phyloP scores from a whole-genome alignment of 92 coral and sea anemone species.

The Paragorgia papillata region DNA sequence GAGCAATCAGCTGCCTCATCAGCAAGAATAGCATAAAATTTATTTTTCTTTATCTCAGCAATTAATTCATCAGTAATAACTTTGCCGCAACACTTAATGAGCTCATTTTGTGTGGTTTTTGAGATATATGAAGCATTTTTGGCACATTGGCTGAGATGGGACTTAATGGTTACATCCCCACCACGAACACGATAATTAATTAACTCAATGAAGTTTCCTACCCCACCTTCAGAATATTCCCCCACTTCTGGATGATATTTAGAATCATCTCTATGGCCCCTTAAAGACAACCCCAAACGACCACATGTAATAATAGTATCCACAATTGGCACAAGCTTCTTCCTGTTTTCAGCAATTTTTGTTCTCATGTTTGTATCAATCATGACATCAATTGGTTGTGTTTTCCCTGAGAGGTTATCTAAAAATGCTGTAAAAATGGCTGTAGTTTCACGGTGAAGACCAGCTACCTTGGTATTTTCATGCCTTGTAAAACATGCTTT shows the following conservation, averaged over 20 bases:
- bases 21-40: conserved; percentile 4
- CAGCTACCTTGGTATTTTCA: background rate
- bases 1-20: conserved; percentile 4
- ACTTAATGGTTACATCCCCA: background rate
- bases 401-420: background rate
- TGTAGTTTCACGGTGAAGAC: background rate
- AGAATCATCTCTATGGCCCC: conserved; percentile 11
- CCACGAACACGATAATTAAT: background rate
- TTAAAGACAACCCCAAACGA: background rate
- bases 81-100: conserved; percentile 8
- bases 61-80: background rate
- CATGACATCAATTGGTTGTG: background rate
- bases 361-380: background rate
- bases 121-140: conserved; percentile 10
- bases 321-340: background rate
- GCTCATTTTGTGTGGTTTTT: conserved; percentile 13
- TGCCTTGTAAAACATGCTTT: background rate
- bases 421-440: background rate
- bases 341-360: conserved; percentile 5
- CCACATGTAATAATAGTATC: background rate
- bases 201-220: conserved; percentile 11
- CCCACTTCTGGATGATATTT: background rate
- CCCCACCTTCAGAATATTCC: background rate
- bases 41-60: background rate
- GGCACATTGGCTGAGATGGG: background rate